phyloP scores from a whole-genome alignment of 1,140 invertebrate species.

The Harpegnathos saltator region DNA sequence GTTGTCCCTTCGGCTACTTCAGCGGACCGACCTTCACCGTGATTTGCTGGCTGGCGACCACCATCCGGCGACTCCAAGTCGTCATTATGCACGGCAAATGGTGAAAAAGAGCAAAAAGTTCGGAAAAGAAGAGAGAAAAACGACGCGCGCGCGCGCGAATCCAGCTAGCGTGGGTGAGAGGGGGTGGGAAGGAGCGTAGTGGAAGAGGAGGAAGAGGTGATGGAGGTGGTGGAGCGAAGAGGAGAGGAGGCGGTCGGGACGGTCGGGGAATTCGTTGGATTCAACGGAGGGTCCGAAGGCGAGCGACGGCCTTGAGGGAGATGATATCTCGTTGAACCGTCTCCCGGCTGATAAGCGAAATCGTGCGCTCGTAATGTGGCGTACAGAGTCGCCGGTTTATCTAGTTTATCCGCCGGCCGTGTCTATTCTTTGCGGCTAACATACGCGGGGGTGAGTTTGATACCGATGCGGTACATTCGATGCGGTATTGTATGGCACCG shows the following conservation, averaged over 20 bases:
- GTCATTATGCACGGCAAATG: slow-evolving; percentile 64
- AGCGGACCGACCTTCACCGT: slow-evolving; percentile 77
- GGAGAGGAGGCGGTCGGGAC: neutral
- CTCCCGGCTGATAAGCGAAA: slow-evolving; percentile 67
- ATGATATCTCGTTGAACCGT: slow-evolving; percentile 65
- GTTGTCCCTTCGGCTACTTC: slow-evolving; percentile 50
- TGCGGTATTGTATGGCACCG: slow-evolving; percentile 56
- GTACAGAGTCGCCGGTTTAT: slow-evolving; percentile 62
- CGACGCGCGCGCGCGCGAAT: slow-evolving; percentile 44
- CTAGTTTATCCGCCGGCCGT: slow-evolving; percentile 63
- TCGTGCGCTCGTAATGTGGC: slow-evolving; percentile 62
- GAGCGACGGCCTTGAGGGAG: slow-evolving; percentile 59
- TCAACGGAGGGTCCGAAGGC: slow-evolving; percentile 46
- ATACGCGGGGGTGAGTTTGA: slow-evolving; percentile 48
- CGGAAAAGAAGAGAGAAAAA: neutral
- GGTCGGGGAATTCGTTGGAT: slow-evolving; percentile 53
- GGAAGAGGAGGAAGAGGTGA: neutral
- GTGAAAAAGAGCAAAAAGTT: slow-evolving; percentile 32
- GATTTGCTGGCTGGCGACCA: slow-evolving; percentile 75
- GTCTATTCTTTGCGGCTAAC: slow-evolving; percentile 66
- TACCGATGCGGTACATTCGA: slow-evolving; percentile 57
- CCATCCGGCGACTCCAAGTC: slow-evolving; percentile 57
- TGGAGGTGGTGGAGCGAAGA: neutral
- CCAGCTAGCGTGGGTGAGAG: slow-evolving; percentile 4
- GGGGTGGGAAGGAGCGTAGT: neutral